These are phyloP conservation scores for Athalia rosae DNA, from an alignment of 2,888 invertebrate genomes.

Conservation along the genomic window DNA sequence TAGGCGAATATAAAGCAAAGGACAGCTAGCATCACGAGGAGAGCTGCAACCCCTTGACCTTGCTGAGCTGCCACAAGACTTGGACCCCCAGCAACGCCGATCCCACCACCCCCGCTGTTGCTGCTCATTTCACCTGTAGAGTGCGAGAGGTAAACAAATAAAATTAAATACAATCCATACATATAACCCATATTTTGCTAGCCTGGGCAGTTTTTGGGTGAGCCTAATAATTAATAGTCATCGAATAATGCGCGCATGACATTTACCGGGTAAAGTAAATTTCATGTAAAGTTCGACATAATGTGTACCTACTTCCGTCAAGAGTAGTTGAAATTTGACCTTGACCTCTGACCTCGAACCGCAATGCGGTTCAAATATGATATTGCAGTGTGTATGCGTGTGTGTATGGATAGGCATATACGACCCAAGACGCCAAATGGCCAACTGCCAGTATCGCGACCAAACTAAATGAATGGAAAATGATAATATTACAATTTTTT, in stretches of 20 bases:
- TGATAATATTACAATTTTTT: background rate
- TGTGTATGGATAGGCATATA: constrained; percentile 2
- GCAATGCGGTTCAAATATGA: constrained; percentile 44
- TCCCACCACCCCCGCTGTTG: constrained; percentile 46
- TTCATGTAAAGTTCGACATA: constrained; percentile 8
- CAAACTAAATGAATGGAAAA: background rate
- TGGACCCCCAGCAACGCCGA: constrained; percentile 63
- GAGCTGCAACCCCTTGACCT: constrained; percentile 75
- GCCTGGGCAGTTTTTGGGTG: too few species aligned
- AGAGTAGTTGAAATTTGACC: constrained; percentile 21
- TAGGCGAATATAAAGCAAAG: constrained; percentile 77
- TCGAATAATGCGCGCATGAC: background rate
- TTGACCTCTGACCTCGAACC: constrained; percentile 33
- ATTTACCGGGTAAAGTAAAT: background rate
- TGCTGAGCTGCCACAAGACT: constrained; percentile 68
- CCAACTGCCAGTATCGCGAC: constrained; percentile 31
- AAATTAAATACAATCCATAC: too few species aligned
- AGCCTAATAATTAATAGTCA: background rate
- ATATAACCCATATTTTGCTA: too few species aligned
- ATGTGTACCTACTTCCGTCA: background rate
- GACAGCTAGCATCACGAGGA: constrained; percentile 77
- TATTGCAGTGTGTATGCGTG: background rate
- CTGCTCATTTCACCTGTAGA: constrained; percentile 40
- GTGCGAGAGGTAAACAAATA: background rate
- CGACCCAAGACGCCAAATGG: constrained; percentile 32